These are phyloP conservation scores for Nebria salina DNA, from an alignment of 2,888 invertebrate genomes.

Conservation along the genomic window DNA sequence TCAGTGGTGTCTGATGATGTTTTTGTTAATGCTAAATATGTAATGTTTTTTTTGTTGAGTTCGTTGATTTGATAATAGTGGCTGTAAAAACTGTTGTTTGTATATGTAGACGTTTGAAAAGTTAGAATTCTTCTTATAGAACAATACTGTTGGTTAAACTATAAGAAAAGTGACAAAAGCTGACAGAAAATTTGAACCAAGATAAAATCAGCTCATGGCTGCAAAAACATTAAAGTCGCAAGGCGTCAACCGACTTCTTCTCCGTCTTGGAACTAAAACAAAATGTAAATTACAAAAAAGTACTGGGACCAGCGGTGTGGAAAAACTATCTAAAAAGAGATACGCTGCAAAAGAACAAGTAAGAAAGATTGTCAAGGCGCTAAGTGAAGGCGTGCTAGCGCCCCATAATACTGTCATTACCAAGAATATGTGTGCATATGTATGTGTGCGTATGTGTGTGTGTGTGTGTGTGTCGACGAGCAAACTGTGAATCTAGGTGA, in stretches of 20 bases:
- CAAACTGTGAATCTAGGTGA: conserved; percentile 53
- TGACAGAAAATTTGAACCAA: not conserved
- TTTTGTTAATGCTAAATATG: too few relatives aligned
- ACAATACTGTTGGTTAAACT: not conserved
- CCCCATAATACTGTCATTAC: conserved; percentile 41
- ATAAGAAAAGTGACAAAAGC: not conserved
- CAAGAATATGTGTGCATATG: not conserved
- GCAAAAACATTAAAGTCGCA: not conserved
- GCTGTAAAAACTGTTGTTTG: not conserved
- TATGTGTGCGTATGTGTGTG: conserved; percentile 9
- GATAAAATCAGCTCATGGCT: not conserved
- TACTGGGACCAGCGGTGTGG: not conserved
- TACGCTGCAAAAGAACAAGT: not conserved
- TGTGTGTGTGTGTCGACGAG: not conserved
- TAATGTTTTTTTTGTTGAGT: too few relatives aligned
- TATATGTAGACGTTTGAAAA: not conserved
- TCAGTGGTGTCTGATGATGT: too few relatives aligned
- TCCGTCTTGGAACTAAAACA: not conserved
- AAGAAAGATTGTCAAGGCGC: not conserved
- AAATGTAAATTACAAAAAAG: conserved; percentile 1
- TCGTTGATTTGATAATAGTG: too few relatives aligned
- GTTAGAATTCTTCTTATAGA: not conserved
- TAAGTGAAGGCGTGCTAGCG: not conserved
- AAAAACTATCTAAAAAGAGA: conserved; percentile 1
- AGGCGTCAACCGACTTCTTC: not conserved